Conservation (phyloP, 2,888 invertebrate genomes). For the Zonitis immaculata region DNA sequence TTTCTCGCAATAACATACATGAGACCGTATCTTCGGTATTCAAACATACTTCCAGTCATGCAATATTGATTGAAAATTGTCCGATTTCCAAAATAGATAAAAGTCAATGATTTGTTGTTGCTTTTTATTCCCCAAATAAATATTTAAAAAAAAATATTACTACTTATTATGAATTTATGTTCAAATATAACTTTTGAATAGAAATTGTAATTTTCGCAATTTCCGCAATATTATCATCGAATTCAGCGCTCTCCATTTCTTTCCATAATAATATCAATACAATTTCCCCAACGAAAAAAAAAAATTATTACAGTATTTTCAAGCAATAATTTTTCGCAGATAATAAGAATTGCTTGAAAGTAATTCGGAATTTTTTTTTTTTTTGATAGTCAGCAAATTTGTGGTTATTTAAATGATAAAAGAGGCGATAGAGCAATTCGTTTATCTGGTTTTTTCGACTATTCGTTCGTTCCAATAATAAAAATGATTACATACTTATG, state of each 20-base stretch:
- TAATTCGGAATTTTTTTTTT: background rate
- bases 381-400: background rate
- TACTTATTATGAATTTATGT: too few relatives aligned
- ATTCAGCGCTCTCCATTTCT: background rate
- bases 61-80: conserved; percentile 23
- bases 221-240: conserved; percentile 1
- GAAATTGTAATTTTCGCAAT: conserved; percentile 3
- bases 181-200: background rate
- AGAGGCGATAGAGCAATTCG: background rate
- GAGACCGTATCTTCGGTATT: conserved; percentile 20
- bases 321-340: background rate
- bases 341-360: background rate
- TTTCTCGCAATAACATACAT: conserved; percentile 25
- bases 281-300: background rate
- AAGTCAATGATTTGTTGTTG: background rate
- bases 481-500: background rate
- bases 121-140: too few relatives aligned
- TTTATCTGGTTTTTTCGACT: background rate
- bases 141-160: too few relatives aligned
- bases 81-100: conserved; percentile 12
- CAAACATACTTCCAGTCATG: conserved; percentile 21
- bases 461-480: background rate
- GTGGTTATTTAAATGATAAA: background rate
- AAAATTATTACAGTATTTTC: background rate
- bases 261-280: background rate